Evolutionary conservation across 2,888 invertebrate genomes (phyloP), one percentile per base, ranked within the genome.

Genomic region (Timema podura): DNA sequence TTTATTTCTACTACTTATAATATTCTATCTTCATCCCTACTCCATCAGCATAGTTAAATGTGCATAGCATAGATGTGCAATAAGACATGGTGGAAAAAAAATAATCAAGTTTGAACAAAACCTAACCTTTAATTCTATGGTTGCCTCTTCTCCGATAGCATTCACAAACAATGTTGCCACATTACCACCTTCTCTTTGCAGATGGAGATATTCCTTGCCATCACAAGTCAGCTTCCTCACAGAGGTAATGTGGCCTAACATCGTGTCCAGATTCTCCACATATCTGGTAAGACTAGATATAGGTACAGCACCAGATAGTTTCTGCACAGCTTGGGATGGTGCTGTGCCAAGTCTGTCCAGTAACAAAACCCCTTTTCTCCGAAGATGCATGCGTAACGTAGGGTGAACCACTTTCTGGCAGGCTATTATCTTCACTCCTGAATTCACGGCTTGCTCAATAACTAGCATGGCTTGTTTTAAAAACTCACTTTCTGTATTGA

Each of bases 371-470:
- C 68, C 69, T 65, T 67, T 71, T n/a, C 73, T 64, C 30, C 68
- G 67, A 11, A 73, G 69, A 45, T 65, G 71, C 2, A 71, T 44
- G 0, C 11, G 30, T 10, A 73, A 30, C 13, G 59, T 46, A 44
- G 68, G 68, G 59, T 73, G 71, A 0, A 73, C 73, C 10, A 73
- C 71, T 68, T 73, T 73, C 65, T 73, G 73, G 51, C 73, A 73
- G 11, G 69, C 73, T 8, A 73, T 59, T 8, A 73, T 71, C 11
- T 67, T 66, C 45, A 73, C 69, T 64, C 65, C 59, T n/a, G 69
- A 46, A 15, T 67, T 51, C 44, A 68, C 61, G 47, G 65, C 71
- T 54, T 49, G 45, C n/a, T 69, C 57, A 8, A 73, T 51, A 13
- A 73, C 68, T 7, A 13, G 44, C 44, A 65, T 15, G 47, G 69